A percentile compares a stretch with the other conserved stretches of the same genome.
phyloP scores from a whole-genome alignment of 2,797 vertebrate genomes.

The Delichon dasypus region DNA sequence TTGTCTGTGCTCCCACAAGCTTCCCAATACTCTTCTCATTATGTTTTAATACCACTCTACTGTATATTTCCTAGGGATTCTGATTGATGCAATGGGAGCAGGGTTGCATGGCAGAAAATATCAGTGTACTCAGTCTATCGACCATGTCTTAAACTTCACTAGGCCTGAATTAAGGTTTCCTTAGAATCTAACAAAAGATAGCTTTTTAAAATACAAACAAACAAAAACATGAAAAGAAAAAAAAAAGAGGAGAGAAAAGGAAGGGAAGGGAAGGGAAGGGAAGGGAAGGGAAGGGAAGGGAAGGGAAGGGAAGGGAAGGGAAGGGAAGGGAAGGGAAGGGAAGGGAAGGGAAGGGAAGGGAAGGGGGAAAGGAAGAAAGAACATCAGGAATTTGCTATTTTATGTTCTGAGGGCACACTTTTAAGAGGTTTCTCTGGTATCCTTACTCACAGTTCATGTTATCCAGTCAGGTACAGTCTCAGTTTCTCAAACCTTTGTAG shows the following conservation, averaged over 20 bases:
- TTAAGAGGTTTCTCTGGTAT: neutral
- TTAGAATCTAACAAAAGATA: neutral
- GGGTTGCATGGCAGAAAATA: neutral
- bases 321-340: too few relatives aligned
- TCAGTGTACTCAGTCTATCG: neutral
- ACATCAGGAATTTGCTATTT: neutral
- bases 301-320: too few relatives aligned
- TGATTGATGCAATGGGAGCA: neutral
- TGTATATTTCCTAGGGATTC: neutral
- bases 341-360: too few relatives aligned
- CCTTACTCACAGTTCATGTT: neutral
- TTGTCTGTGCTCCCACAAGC: neutral
- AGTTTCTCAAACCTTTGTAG: neutral
- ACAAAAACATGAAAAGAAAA: neutral
- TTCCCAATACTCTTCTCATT: neutral
- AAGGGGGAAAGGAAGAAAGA: neutral
- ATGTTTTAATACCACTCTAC: neutral
- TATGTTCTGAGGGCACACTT: neutral
- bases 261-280: too few relatives aligned
- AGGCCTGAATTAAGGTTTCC: neutral
- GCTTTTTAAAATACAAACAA: neutral
- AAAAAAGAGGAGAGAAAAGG: too few relatives aligned
- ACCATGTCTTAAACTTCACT: neutral
- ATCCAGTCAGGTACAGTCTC: neutral
- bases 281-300: too few relatives aligned